Conservation (phyloP, 2,797 vertebrate genomes). For the Urosaurus nigricauda region DNA sequence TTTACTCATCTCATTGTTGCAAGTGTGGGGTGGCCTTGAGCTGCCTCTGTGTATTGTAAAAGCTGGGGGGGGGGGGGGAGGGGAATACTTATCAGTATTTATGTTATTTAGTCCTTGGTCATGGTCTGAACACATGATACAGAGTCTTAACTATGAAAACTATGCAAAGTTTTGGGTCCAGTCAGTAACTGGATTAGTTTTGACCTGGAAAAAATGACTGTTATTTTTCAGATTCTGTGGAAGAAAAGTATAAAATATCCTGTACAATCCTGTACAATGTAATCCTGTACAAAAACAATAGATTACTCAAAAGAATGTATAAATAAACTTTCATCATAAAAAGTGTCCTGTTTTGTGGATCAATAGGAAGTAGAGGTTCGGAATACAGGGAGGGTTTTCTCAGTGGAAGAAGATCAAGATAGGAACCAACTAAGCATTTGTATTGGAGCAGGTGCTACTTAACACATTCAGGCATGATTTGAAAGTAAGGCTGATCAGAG, state of each 20-base stretch:
- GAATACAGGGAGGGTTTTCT: not conserved
- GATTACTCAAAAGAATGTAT: not conserved
- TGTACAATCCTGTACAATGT: too few relatives aligned
- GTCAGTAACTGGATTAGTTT: not conserved
- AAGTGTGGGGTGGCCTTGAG: not conserved
- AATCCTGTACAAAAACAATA: not conserved
- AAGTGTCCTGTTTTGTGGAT: not conserved
- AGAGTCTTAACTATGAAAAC: not conserved
- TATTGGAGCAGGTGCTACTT: not conserved
- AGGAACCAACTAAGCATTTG: not conserved
- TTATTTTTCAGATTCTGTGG: not conserved
- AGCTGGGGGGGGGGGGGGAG: too few relatives aligned
- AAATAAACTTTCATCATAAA: not conserved
- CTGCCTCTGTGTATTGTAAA: not conserved
- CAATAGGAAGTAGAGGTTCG: not conserved
- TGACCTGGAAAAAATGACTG: not conserved
- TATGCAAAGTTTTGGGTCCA: not conserved
- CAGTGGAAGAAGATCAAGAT: not conserved
- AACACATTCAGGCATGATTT: not conserved
- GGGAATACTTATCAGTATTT: not conserved
- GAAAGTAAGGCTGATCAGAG: not conserved
- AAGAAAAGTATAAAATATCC: not conserved
- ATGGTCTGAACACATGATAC: not conserved
- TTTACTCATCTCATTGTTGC: too few relatives aligned
- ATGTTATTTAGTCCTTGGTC: not conserved